Evolutionary conservation across 2,113 vertebrate species (phyloP), one percentile per base, ranked within the genome.

Genomic region (Tragelaphus strepsiceros): DNA sequence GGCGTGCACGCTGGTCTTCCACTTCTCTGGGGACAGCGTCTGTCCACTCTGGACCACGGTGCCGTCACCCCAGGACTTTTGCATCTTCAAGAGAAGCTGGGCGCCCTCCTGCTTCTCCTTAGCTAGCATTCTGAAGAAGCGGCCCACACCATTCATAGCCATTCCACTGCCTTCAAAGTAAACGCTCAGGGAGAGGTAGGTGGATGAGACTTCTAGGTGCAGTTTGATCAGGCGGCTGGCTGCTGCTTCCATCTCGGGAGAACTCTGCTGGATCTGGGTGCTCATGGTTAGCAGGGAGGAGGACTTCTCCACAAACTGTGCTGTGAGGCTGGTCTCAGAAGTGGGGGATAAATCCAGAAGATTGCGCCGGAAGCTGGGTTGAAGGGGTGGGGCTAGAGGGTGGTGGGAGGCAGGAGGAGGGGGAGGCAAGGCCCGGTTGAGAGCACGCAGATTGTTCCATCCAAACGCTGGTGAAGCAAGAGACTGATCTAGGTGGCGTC

Each of bases 71-170:
- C 98, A 96, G 5, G 98, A 98, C 95, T 98, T 99, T 97, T 99
- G 98, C 87, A 98, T 98, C 90, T 98, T 95, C 88, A 99, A 90
- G 58, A 99, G 98, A 87, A 98, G 98, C 12, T 99, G 96, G 0
- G 99, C 98, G 0, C 98, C 98, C 87, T 99, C 98, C 1, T 85
- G 84, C 96, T 99, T 99, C 95, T 99, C 98, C 0, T 99, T 96
- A 10, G 98, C 99, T 97, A 99, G 98, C 93, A 99, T 98, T 62
- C 95, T 98, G 98, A 99, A 99, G 98, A 99, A 99, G 22, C 97
- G 98, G 6, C 98, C 53, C 54, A 99, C 98, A 13, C 98, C 98
- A 15, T 94, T 39, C 9, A 99, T 97, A 9, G 99, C 99, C 61
- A 98, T 98, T 35, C 99, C 98, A 14, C 99, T 98, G 15, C 98